Conservation (phyloP, 2,888 invertebrate species). For the Hypena proboscidalis region DNA sequence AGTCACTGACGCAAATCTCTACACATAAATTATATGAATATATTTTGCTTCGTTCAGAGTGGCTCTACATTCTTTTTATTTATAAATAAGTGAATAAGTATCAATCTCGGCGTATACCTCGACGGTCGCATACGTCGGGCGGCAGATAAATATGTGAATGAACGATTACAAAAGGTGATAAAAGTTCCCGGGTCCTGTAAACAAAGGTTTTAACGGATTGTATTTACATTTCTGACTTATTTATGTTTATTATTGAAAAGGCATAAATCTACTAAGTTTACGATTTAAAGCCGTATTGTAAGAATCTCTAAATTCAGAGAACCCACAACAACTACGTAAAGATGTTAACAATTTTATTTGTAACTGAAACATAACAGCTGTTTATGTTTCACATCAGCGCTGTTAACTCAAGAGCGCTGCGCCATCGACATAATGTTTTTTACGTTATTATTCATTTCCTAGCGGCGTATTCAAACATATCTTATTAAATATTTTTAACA, state of each 20-base stretch:
- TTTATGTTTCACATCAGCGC: conserved; percentile 40
- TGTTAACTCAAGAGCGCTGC: conserved; percentile 26
- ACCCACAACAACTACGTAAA: conserved; percentile 42
- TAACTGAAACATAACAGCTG: conserved; percentile 48
- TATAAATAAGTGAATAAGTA: conserved; percentile 46
- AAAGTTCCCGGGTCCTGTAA: conserved; percentile 36
- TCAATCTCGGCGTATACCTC: conserved; percentile 27
- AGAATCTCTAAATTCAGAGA: conserved; percentile 44
- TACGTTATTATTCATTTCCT: conserved; percentile 29
- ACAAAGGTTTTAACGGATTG: conserved; percentile 36
- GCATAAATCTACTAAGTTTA: conserved; percentile 45
- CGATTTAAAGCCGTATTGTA: conserved; percentile 36
- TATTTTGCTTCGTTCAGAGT: conserved; percentile 50
- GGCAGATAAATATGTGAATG: conserved; percentile 35
- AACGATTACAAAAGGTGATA: conserved; percentile 34
- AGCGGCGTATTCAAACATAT: conserved; percentile 20
- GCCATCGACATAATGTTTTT: conserved; percentile 21
- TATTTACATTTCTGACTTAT: conserved; percentile 38
- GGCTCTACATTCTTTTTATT: conserved; percentile 49
- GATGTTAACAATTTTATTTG: conserved; percentile 47
- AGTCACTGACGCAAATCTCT: conserved; percentile 58
- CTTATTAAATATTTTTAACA: conserved; percentile 31
- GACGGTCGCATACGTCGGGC: conserved; percentile 21
- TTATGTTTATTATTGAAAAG: conserved; percentile 41
- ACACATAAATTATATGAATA: conserved; percentile 55